Conservation (phyloP, 2,888 invertebrate species). For the Heliconius hortense region DNA sequence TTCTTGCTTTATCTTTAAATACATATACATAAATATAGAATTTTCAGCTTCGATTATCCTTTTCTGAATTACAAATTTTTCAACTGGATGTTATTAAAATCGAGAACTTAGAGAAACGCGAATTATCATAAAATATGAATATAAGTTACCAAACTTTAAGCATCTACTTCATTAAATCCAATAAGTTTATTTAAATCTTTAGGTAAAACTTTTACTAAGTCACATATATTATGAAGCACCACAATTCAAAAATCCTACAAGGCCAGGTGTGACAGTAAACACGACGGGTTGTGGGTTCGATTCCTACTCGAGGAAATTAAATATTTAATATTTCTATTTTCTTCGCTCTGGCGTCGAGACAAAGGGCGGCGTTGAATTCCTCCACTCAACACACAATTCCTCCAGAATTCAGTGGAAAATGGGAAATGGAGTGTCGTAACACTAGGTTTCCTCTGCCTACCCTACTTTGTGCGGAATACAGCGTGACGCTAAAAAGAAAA, state of each 20-base stretch:
- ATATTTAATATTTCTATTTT: too few species aligned
- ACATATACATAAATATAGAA: neutral
- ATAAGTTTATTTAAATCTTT: neutral
- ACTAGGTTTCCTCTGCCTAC: too few species aligned
- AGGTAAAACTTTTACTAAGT: constrained; percentile 9
- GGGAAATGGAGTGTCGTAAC: too few species aligned
- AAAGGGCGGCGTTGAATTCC: too few species aligned
- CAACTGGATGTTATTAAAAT: constrained; percentile 4
- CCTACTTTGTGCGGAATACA: too few species aligned
- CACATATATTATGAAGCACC: neutral
- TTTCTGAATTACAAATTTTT: constrained; percentile 8
- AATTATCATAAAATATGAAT: constrained; percentile 20
- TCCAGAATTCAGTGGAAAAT: too few species aligned
- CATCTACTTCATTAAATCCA: constrained; percentile 13
- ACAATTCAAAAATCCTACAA: constrained; percentile 16
- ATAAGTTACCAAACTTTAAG: constrained; percentile 14
- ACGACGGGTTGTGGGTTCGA: too few species aligned
- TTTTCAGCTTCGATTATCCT: neutral
- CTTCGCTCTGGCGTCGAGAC: too few species aligned
- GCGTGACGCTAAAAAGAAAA: neutral
- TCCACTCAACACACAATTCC: too few species aligned
- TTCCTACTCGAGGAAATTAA: too few species aligned
- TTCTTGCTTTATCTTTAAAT: too few species aligned
- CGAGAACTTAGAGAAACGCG: constrained; percentile 12
- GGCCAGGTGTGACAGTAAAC: too few species aligned